Evolutionary conservation across 2,797 vertebrate genomes (phyloP).

Genomic region (Esox lucius): DNA sequence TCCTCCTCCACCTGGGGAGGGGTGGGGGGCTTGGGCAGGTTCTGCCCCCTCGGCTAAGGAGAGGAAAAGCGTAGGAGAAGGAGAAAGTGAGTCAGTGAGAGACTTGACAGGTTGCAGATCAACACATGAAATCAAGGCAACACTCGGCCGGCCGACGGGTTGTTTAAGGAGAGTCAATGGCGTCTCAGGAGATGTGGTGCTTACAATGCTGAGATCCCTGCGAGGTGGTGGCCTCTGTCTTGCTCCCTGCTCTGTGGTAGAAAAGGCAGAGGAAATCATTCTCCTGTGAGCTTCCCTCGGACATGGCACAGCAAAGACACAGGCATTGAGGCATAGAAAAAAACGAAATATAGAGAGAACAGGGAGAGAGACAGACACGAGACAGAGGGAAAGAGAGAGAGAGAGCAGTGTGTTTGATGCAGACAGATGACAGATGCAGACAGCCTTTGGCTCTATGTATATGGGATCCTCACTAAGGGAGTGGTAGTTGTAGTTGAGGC

Average conservation of each 20-base stretch:
- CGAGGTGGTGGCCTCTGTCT: conserved; percentile 96
- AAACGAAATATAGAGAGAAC: neutral
- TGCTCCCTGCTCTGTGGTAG: conserved; percentile 81
- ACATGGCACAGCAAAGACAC: neutral
- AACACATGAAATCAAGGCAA: conserved; percentile 3
- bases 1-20: conserved; percentile 97
- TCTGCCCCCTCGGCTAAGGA: conserved; percentile 86
- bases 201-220: conserved; percentile 96
- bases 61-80: neutral
- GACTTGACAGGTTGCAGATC: neutral
- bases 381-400: neutral
- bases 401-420: neutral
- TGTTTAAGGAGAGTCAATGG: neutral
- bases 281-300: neutral
- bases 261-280: conserved; percentile 11
- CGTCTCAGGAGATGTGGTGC: conserved; percentile 44
- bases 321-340: neutral
- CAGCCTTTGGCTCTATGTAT: neutral
- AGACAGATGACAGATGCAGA: neutral
- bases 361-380: neutral
- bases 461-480: neutral
- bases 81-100: neutral
- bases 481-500: neutral
- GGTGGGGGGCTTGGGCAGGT: conserved; percentile 91
- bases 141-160: too few relatives aligned